These are phyloP conservation scores for Drosophila paracracens DNA, from an alignment of 2,888 invertebrate species.

Conservation along the genomic window DNA sequence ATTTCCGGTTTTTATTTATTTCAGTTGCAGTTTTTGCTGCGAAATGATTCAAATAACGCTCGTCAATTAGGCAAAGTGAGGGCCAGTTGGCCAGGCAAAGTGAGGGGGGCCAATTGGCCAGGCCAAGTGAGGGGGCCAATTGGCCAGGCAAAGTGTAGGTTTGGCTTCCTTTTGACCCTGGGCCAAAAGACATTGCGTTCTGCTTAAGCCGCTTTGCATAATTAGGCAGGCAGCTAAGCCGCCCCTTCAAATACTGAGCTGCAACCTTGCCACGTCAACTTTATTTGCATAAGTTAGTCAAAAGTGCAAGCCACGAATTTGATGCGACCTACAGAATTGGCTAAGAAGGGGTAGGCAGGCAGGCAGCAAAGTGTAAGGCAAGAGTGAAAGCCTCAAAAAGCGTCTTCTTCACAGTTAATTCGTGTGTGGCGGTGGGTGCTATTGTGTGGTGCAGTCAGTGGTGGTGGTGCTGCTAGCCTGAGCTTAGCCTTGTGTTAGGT, in stretches of 20 bases:
- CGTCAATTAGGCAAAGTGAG: conserved; percentile 55
- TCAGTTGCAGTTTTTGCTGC: not conserved
- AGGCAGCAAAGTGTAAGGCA: conserved; percentile 3
- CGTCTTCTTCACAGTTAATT: conserved; percentile 53
- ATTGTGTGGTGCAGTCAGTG: conserved; percentile 9
- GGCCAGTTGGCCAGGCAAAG: conserved; percentile 30
- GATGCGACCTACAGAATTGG: conserved; percentile 51
- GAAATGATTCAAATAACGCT: conserved; percentile 43
- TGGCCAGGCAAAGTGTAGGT: conserved; percentile 25
- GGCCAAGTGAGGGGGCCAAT: conserved; percentile 11
- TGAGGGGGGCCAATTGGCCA: conserved; percentile 27
- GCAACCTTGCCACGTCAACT: conserved; percentile 48
- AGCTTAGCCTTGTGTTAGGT: conserved; percentile 67
- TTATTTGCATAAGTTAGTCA: conserved; percentile 64
- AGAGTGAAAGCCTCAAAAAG: conserved; percentile 58
- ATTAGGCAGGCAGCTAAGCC: conserved; percentile 59
- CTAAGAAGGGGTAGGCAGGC: conserved; percentile 2
- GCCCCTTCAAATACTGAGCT: not conserved
- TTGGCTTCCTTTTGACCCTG: conserved; percentile 55
- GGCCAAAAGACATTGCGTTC: conserved; percentile 28
- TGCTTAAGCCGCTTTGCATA: conserved; percentile 72
- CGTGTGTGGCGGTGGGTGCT: conserved; percentile 10
- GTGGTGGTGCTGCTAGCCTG: conserved; percentile 34
- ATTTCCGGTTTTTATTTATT: conserved; percentile 42
- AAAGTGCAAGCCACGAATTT: conserved; percentile 66